Conservation (phyloP, 2,113 vertebrate species). For the Oncorhynchus kisutch region DNA sequence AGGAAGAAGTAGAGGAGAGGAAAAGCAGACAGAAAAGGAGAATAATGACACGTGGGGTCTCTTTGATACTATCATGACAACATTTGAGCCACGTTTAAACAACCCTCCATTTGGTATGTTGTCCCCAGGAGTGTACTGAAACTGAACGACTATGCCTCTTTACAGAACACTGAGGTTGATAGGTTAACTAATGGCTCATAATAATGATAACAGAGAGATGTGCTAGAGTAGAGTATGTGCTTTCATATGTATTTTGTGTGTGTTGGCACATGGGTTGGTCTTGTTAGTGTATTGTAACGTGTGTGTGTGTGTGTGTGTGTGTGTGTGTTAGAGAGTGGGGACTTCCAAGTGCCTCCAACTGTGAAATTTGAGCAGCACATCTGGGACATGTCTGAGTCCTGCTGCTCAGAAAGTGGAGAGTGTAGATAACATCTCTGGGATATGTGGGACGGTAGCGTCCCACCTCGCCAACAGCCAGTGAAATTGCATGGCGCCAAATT, state of each 20-base stretch:
- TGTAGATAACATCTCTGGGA: not conserved
- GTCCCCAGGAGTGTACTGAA: conserved; percentile 14
- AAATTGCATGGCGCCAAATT: too few species aligned
- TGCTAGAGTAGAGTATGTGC: not conserved
- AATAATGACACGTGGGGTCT: conserved; percentile 45
- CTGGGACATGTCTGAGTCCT: conserved; percentile 62
- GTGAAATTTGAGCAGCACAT: conserved; percentile 63
- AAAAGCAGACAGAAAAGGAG: conserved; percentile 45
- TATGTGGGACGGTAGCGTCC: too few species aligned
- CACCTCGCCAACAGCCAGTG: too few species aligned
- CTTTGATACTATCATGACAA: conserved; percentile 23
- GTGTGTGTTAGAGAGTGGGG: conserved; percentile 1
- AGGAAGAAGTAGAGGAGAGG: conserved; percentile 19
- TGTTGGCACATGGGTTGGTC: not conserved
- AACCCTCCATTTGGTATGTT: not conserved
- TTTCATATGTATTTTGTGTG: not conserved
- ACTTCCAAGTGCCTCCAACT: conserved; percentile 60
- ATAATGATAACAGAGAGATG: not conserved
- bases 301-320: not conserved
- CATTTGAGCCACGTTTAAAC: conserved; percentile 40
- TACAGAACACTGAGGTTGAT: not conserved
- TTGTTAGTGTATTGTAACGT: not conserved
- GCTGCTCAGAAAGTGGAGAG: conserved; percentile 30
- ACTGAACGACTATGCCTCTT: not conserved
- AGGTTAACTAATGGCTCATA: not conserved